Conservation (phyloP, 2,797 vertebrate species). For the Benthosema pterotum region DNA sequence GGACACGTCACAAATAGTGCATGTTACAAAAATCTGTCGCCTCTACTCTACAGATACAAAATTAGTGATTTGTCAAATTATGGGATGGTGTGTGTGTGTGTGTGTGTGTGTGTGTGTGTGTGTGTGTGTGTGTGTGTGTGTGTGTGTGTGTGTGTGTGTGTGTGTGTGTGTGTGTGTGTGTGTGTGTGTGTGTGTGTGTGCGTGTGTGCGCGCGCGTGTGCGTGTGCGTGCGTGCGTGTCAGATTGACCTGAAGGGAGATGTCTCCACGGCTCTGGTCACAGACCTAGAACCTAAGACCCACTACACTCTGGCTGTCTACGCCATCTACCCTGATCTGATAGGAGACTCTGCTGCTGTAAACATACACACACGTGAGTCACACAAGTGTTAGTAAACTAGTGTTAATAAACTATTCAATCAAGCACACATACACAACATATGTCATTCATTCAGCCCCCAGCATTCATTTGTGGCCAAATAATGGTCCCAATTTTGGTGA, state of each 20-base stretch:
- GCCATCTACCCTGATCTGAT: conserved; percentile 80
- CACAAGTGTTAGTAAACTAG: not conserved
- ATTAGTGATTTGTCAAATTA: too few species aligned
- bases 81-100: too few species aligned
- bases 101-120: not conserved
- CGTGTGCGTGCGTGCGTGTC: not conserved
- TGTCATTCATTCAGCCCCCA: too few species aligned
- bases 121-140: not conserved
- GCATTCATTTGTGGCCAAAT: too few species aligned
- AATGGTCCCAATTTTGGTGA: too few species aligned
- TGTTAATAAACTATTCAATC: too few species aligned
- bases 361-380: conserved; percentile 82
- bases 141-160: conserved; percentile 1
- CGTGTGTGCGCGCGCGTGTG: not conserved
- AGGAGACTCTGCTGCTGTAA: conserved; percentile 75
- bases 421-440: too few species aligned
- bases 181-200: not conserved
- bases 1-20: too few species aligned
- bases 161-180: conserved; percentile 1
- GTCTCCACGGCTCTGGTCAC: conserved; percentile 74
- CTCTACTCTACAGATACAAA: too few species aligned
- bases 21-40: too few species aligned
- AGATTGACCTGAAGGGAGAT: conserved; percentile 85
- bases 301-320: conserved; percentile 81
- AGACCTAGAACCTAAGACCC: conserved; percentile 80